Conservation (phyloP, 2,113 vertebrate species). For the Melanerpes formicivorus region DNA sequence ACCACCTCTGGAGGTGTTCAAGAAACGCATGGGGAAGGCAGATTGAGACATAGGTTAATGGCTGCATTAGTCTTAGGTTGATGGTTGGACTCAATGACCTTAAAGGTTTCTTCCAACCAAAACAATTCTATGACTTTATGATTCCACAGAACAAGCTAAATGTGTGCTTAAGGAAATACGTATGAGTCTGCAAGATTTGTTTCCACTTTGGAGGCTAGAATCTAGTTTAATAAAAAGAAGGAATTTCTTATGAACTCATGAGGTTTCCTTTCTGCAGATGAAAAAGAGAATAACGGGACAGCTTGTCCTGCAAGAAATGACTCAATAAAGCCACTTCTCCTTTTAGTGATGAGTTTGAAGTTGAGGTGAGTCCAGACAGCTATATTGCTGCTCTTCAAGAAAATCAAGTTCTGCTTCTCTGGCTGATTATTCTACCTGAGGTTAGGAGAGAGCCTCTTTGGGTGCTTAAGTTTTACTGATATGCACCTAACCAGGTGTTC, state of each 20-base stretch:
- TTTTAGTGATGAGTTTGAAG: not conserved
- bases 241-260: not conserved
- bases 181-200: not conserved
- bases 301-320: not conserved
- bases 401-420: not conserved
- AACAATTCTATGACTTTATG: too few species aligned
- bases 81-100: too few species aligned
- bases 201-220: not conserved
- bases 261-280: not conserved
- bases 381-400: not conserved
- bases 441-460: not conserved
- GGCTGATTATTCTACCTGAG: not conserved
- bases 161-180: not conserved
- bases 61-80: too few species aligned
- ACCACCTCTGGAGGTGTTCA: too few species aligned
- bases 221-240: not conserved
- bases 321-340: not conserved
- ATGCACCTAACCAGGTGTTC: not conserved
- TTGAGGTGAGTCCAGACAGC: not conserved
- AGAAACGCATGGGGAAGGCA: too few species aligned
- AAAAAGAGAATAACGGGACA: not conserved
- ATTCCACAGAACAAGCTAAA: fast-evolving
- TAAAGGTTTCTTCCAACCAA: too few species aligned
- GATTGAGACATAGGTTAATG: too few species aligned
- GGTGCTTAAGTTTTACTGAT: not conserved